phyloP scores from a whole-genome alignment of 2,113 vertebrate species.

The Ptilorrhoa leucosticta region DNA sequence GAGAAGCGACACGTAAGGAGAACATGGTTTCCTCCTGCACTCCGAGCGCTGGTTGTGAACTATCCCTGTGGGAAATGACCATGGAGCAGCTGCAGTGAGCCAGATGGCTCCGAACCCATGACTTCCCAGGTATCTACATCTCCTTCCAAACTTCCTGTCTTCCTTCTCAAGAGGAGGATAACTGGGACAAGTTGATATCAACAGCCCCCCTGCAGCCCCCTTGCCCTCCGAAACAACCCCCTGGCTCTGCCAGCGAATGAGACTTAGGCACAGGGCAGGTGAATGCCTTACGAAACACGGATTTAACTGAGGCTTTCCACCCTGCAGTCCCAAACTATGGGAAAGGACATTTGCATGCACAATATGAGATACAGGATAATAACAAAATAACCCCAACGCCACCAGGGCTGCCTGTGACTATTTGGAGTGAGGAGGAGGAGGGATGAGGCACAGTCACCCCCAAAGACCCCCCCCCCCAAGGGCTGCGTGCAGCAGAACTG shows the following conservation, averaged over 20 bases:
- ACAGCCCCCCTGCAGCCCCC: background rate
- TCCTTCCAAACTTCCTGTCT: background rate
- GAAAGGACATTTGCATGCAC: background rate
- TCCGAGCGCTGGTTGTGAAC: background rate
- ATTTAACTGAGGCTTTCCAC: background rate
- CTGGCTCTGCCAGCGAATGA: background rate
- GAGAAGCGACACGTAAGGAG: background rate
- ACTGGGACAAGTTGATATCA: background rate
- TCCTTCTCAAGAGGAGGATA: background rate
- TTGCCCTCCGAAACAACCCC: fast-evolving
- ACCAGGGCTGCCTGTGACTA: background rate
- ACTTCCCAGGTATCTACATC: background rate
- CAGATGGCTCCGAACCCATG: fast-evolving
- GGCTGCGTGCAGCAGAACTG: background rate
- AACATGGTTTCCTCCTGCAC: background rate
- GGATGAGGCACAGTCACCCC: background rate
- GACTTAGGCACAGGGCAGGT: background rate
- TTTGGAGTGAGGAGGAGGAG: background rate
- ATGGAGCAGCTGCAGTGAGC: background rate
- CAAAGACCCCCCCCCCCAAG: background rate
- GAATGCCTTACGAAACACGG: background rate
- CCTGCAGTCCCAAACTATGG: background rate
- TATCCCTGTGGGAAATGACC: background rate
- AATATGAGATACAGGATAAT: background rate
- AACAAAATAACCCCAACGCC: background rate